A percentile compares a stretch with the other conserved stretches of the same genome.
Evolutionary conservation across 2,113 vertebrate species (phyloP).

Genomic region (Gymnorhina tibicen): DNA sequence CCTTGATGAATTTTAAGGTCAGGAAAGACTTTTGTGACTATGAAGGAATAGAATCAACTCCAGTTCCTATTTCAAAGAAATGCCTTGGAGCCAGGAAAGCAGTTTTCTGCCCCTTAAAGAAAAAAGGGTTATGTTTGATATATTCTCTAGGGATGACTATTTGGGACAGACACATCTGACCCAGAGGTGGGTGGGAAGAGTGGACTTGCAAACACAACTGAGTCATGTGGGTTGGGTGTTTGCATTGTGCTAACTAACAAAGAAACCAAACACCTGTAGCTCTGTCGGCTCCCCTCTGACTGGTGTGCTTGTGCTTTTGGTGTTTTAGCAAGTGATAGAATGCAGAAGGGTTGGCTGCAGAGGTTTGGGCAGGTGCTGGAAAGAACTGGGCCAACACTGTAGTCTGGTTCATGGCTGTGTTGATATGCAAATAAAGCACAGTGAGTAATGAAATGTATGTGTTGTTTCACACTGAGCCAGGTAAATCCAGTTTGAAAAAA

Average conservation of each 20-base stretch:
- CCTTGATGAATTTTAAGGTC: neutral
- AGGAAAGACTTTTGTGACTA: neutral
- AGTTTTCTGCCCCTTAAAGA: neutral
- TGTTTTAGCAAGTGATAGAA: neutral
- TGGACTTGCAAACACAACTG: neutral
- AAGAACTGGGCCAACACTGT: neutral
- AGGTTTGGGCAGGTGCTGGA: neutral
- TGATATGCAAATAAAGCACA: constrained; percentile 31
- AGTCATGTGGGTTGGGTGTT: neutral
- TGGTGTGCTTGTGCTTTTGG: neutral
- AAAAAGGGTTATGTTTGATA: neutral
- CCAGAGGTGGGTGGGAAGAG: neutral
- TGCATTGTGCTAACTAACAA: neutral
- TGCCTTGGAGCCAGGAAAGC: neutral
- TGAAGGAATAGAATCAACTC: neutral
- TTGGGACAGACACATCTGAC: neutral
- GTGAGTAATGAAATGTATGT: neutral
- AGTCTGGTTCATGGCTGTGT: neutral
- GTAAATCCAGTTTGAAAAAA: constrained; percentile 12
- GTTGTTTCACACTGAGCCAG: neutral
- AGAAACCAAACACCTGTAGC: neutral
- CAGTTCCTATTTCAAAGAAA: neutral
- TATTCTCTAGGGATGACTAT: neutral
- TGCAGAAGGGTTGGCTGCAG: neutral
- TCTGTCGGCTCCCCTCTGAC: neutral